Conservation (phyloP, 1,140 invertebrate species). For the Drosophila tani region DNA sequence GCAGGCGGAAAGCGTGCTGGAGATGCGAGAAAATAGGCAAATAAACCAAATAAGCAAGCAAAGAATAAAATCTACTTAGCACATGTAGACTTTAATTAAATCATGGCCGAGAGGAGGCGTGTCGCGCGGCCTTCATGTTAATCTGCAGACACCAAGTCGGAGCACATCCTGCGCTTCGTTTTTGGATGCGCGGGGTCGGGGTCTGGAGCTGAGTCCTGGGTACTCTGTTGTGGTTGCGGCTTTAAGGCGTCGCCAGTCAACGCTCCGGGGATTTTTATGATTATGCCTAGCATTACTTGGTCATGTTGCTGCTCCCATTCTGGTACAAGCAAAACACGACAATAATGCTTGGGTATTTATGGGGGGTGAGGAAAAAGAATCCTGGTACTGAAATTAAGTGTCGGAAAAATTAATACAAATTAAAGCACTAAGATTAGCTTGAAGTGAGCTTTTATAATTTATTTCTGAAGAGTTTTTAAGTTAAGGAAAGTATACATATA, state of each 20-base stretch:
- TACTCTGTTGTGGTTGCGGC: slow-evolving; percentile 42
- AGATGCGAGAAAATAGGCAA: slow-evolving; percentile 26
- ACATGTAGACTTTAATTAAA: slow-evolving; percentile 81
- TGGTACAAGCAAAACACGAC: slow-evolving; percentile 19
- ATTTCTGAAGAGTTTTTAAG: not conserved
- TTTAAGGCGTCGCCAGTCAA: slow-evolving; percentile 52
- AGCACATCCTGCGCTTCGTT: slow-evolving; percentile 14
- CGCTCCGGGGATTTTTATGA: slow-evolving; percentile 47
- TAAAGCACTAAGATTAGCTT: not conserved
- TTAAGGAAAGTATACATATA: not conserved
- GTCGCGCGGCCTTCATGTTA: slow-evolving; percentile 48
- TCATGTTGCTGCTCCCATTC: slow-evolving; percentile 30
- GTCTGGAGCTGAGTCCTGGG: not conserved
- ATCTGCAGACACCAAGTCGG: slow-evolving; percentile 37
- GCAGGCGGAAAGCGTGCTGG: slow-evolving; percentile 22
- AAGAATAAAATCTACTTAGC: slow-evolving; percentile 80
- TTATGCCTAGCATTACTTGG: slow-evolving; percentile 69
- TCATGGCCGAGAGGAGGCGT: slow-evolving; percentile 50
- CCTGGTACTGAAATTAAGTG: slow-evolving; percentile 24
- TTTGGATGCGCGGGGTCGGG: not conserved
- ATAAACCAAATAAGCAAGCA: slow-evolving; percentile 62
- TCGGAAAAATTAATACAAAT: slow-evolving; percentile 6
- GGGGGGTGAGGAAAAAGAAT: not conserved
- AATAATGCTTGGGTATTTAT: slow-evolving; percentile 43
- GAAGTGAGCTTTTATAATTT: not conserved